phyloP scores from a whole-genome alignment of 2,113 vertebrate genomes.

The Melanostigma gelatinosum region DNA sequence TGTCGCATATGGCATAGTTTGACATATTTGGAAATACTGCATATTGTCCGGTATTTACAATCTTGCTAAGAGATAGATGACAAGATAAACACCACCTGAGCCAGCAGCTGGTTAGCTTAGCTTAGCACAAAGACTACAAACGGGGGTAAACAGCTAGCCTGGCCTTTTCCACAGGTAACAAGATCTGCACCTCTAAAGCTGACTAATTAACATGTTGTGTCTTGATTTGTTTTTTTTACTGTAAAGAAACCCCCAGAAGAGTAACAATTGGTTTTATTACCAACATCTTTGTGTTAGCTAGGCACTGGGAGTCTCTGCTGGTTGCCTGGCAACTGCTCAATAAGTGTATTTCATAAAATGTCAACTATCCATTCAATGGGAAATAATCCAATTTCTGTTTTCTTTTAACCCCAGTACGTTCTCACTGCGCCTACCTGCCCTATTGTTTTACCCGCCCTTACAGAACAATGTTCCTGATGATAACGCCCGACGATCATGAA shows the following conservation, averaged over 20 bases:
- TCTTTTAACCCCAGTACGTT: not conserved
- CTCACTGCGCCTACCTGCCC: not conserved
- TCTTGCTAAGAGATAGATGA: not conserved
- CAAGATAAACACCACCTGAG: not conserved
- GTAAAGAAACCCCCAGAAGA: too few species aligned
- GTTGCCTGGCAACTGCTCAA: conserved; percentile 49
- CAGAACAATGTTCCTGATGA: not conserved
- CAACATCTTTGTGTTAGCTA: not conserved
- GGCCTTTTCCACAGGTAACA: not conserved
- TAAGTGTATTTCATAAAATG: conserved; percentile 2
- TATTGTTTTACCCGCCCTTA: not conserved
- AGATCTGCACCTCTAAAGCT: not conserved
- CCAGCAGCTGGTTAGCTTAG: not conserved
- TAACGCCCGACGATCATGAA: not conserved
- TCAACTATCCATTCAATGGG: not conserved
- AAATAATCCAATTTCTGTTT: not conserved
- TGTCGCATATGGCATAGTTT: not conserved
- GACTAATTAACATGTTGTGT: too few species aligned
- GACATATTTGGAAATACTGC: not conserved
- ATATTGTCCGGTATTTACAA: not conserved
- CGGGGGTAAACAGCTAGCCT: not conserved
- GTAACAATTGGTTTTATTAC: not conserved
- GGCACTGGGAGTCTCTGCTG: not conserved
- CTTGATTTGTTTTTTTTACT: not conserved
- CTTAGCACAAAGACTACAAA: not conserved